Evolutionary conservation across 1,140 invertebrate genomes (phyloP).

Genomic region (Drosophila gunungcola): DNA sequence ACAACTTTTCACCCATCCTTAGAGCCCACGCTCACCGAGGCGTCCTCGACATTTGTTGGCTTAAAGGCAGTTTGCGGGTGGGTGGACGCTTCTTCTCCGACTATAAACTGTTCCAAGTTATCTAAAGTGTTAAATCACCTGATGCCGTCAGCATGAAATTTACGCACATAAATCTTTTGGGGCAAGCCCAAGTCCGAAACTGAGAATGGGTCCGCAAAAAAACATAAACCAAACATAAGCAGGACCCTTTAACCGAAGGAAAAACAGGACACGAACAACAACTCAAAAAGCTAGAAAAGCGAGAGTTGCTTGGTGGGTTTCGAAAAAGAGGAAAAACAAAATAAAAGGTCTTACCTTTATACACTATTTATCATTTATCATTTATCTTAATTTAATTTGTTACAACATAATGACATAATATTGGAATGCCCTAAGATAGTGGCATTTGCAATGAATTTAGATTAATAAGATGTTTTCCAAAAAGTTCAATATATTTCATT

Average conservation of each 20-base stretch:
- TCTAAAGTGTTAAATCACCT: slow-evolving; percentile 85
- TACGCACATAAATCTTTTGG: slow-evolving; percentile 80
- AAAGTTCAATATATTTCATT: too few species aligned
- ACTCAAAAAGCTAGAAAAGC: slow-evolving; percentile 38
- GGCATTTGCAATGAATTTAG: too few species aligned
- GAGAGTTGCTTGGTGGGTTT: slow-evolving; percentile 29
- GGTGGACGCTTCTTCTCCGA: slow-evolving; percentile 23
- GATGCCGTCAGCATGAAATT: slow-evolving; percentile 84
- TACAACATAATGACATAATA: too few species aligned
- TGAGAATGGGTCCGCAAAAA: slow-evolving; percentile 64
- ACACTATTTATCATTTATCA: too few species aligned
- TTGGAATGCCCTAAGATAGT: too few species aligned
- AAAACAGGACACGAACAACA: slow-evolving; percentile 32
- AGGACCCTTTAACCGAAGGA: slow-evolving; percentile 36
- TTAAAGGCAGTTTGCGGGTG: neutral
- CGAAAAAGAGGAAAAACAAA: too few species aligned
- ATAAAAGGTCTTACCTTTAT: too few species aligned
- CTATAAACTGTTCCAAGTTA: slow-evolving; percentile 81
- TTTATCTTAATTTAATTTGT: too few species aligned
- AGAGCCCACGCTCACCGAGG: neutral
- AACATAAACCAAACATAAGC: slow-evolving; percentile 81
- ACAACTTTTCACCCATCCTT: slow-evolving; percentile 61
- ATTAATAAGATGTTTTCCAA: too few species aligned
- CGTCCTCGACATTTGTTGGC: slow-evolving; percentile 2
- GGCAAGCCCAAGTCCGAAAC: slow-evolving; percentile 54